A percentile compares a stretch with the other conserved stretches of the same genome.
phyloP scores from a whole-genome alignment of 2,888 invertebrate species.

The Anodontia alba region DNA sequence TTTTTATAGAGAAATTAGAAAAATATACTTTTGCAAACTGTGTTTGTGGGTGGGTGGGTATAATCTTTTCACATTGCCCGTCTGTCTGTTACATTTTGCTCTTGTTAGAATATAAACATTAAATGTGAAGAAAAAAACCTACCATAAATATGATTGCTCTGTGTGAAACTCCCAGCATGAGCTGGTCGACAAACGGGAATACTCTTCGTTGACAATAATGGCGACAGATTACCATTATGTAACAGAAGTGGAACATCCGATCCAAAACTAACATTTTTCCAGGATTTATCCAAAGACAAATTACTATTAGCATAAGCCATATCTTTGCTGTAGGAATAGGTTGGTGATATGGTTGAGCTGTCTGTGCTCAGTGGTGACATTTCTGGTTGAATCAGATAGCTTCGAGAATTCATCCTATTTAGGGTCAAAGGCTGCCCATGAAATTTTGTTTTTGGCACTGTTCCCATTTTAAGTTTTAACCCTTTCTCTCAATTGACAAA shows the following conservation, averaged over 20 bases:
- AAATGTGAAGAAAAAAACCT: background rate
- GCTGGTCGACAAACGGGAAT: constrained; percentile 8
- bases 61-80: too few species aligned
- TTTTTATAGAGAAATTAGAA: too few species aligned
- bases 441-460: background rate
- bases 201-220: background rate
- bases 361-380: constrained; percentile 37
- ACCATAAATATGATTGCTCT: constrained; percentile 27
- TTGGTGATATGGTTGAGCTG: constrained; percentile 40
- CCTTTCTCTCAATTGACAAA: background rate
- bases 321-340: constrained; percentile 25
- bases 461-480: background rate
- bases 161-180: background rate
- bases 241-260: background rate
- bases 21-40: too few species aligned
- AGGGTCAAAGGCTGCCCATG: constrained; percentile 15
- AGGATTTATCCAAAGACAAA: constrained; percentile 21
- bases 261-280: constrained; percentile 18
- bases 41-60: too few species aligned
- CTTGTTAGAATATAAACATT: too few species aligned
- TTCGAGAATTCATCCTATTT: constrained; percentile 39
- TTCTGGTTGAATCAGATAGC: constrained; percentile 53
- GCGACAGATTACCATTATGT: background rate
- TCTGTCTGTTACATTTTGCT: too few species aligned
- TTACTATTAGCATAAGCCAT: background rate